A percentile compares a stretch with the other conserved stretches of the same genome.
These are phyloP conservation scores for Sipha flava DNA, from an alignment of 1,140 invertebrate genomes.

Conservation along the genomic window DNA sequence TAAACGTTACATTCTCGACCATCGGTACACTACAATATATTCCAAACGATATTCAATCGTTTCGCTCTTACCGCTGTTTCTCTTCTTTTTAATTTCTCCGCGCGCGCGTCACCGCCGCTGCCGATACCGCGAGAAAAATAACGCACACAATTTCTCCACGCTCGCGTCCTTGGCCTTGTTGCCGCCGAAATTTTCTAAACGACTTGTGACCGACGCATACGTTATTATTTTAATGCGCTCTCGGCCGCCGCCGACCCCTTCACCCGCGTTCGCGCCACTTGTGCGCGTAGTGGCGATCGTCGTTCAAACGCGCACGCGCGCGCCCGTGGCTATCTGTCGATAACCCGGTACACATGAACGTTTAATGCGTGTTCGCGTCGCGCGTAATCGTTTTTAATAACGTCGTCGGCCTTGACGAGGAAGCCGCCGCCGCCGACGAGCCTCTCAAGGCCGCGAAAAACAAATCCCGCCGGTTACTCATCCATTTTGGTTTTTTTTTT, in stretches of 20 bases:
- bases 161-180: constrained; percentile 22
- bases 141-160: neutral
- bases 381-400: neutral
- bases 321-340: neutral
- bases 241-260: constrained; percentile 3
- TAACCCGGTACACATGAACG: neutral
- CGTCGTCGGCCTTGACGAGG: neutral
- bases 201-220: constrained; percentile 1
- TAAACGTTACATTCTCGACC: too few relatives aligned
- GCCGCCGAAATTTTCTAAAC: neutral
- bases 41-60: too few relatives aligned
- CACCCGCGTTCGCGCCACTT: too few relatives aligned
- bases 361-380: neutral
- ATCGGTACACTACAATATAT: too few relatives aligned
- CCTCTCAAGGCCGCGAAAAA: neutral
- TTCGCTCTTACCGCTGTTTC: too few relatives aligned
- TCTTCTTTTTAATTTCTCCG: too few relatives aligned
- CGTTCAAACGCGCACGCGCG: neutral
- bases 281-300: neutral
- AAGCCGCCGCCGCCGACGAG: too few relatives aligned
- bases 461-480: neutral
- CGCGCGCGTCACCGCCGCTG: too few relatives aligned
- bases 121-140: neutral
- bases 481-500: constrained; percentile 38
- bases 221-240: too few relatives aligned